Evolutionary conservation across 1,140 invertebrate genomes (phyloP), one percentile per base, ranked within the genome.

Genomic region (Chrysomallon squamiferum): DNA sequence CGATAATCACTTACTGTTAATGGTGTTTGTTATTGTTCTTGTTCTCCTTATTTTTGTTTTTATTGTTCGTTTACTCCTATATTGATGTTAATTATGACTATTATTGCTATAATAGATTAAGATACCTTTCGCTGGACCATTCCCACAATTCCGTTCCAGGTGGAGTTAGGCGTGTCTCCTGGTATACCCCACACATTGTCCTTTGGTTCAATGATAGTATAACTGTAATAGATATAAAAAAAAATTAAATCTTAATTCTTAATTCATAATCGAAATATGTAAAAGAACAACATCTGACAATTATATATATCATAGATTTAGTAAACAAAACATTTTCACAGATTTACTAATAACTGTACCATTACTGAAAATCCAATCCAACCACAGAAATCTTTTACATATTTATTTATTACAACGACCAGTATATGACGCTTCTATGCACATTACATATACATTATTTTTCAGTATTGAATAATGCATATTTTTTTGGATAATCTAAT

Each of bases 121-220:
- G n/a, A 52, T 65, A 86, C 84, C 66, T 79, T 72, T 59, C 73
- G 64, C 6, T 74, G 62, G 11, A 85, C 73, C 77, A 79, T 77
- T 15, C 83, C 83, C 22, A 86, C 73, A 75, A 86, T 83, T 22
- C 85, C 85, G 45, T 82, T 85, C 80, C 82, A 86, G 2, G 76
- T 74, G 0, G 82, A 83, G 1, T 75, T 74, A 0, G 80, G 82
- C 54, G 85, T 81, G 4, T 58, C 27, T 35, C 73, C 71, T 6
- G 65, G 67, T 5, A 71, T 62, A 0, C 85, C 84, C 80, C 80
- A 86, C 49, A 81, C 77, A 2, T 77, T 75, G 65, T 86, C 85
- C 35, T 68, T 67, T 0, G 84, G 76, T 9, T 73, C 61, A 18
- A 80, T 66, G 18, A 82, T 58, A 1, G 43, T 59, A 47, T 82